Percentiles rank a stretch among this genome's conserved stretches.
phyloP scores from a whole-genome alignment of 2,888 invertebrate species.

The Cartodere bifasciata region DNA sequence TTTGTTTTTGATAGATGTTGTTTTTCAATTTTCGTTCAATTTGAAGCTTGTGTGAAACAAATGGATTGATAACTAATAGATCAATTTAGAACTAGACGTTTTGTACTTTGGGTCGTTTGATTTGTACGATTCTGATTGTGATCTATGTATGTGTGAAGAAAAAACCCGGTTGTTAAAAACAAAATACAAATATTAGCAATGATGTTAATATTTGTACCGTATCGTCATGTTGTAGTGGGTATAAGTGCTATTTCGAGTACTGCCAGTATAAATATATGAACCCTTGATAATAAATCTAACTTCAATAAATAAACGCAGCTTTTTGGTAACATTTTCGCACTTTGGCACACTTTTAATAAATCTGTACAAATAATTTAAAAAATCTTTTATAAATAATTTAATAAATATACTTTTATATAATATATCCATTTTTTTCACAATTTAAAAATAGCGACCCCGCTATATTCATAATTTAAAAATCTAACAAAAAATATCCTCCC shows the following conservation, averaged over 20 bases:
- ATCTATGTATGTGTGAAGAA: no score
- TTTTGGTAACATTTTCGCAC: constrained; percentile 37
- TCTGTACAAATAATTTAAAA: constrained; percentile 40
- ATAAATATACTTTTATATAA: constrained; percentile 34
- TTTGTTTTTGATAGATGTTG: constrained; percentile 16
- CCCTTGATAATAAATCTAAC: constrained; percentile 31
- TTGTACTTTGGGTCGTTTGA: constrained; percentile 22
- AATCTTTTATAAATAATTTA: constrained; percentile 35
- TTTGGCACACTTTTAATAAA: constrained; percentile 38
- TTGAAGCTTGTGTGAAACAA: constrained; percentile 30
- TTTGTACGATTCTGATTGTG: constrained; percentile 25
- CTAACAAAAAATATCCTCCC: constrained; percentile 43
- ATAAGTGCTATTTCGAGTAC: constrained; percentile 26
- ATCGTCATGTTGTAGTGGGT: constrained; percentile 27
- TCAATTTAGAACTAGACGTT: constrained; percentile 24
- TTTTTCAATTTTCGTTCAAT: constrained; percentile 17
- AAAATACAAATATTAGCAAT: constrained; percentile 6
- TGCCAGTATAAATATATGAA: constrained; percentile 35
- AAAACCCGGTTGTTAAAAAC: constrained; percentile 16
- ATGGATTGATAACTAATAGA: no score
- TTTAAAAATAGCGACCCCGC: constrained; percentile 35
- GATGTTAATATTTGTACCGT: constrained; percentile 20
- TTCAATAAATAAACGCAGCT: constrained; percentile 33
- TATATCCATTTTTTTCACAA: constrained; percentile 40
- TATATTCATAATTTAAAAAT: constrained; percentile 32